These are phyloP conservation scores for Centroberyx gerrardi DNA, from an alignment of 2,797 vertebrate genomes.

Conservation along the genomic window DNA sequence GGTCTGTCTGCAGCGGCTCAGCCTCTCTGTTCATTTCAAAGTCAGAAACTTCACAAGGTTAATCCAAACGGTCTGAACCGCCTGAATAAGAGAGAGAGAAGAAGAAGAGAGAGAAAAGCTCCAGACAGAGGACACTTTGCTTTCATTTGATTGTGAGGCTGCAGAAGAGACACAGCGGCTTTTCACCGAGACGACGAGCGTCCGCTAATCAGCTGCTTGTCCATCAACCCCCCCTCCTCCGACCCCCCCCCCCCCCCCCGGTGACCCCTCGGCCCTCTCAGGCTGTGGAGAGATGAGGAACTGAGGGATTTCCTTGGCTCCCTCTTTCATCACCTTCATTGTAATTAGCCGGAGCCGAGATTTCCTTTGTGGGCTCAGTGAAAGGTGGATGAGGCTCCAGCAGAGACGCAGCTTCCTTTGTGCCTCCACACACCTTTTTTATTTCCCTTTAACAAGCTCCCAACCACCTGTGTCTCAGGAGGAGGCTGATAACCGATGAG, in stretches of 20 bases:
- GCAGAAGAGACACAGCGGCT: constrained; percentile 15
- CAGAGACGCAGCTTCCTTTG: constrained; percentile 71
- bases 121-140: constrained; percentile 21
- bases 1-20: no score
- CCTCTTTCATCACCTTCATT: constrained; percentile 74
- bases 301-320: constrained; percentile 68
- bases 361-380: constrained; percentile 78
- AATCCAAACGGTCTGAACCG: not conserved
- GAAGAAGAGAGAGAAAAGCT: constrained; percentile 6
- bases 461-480: constrained; percentile 64
- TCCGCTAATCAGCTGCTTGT: constrained; percentile 68
- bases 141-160: constrained; percentile 50
- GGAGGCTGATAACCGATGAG: constrained; percentile 76
- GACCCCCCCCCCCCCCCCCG: not conserved
- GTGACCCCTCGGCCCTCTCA: constrained; percentile 58
- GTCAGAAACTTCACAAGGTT: constrained; percentile 47
- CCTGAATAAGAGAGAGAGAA: not conserved
- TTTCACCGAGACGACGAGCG: constrained; percentile 42
- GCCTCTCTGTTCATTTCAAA: constrained; percentile 13
- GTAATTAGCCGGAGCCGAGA: constrained; percentile 82
- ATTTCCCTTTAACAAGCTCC: constrained; percentile 81
- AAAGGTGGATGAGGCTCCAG: constrained; percentile 74
- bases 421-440: constrained; percentile 79
- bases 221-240: constrained; percentile 52
- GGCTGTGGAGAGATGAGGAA: constrained; percentile 54